phyloP scores from a whole-genome alignment of 2,113 vertebrate species.

The Anseranas semipalmata region DNA sequence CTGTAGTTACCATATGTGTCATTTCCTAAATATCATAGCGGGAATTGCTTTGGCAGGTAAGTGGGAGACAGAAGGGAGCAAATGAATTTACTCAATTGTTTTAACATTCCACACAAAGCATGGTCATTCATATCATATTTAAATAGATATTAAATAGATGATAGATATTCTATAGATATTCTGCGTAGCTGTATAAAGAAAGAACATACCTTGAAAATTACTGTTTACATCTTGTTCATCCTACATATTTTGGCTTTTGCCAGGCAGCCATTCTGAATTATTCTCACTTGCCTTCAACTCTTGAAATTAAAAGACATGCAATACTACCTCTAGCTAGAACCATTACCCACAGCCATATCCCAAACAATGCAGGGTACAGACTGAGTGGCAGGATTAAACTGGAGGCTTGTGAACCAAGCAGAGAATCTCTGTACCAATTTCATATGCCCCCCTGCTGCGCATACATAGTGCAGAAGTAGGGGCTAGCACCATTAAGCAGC shows the following conservation, averaged over 20 bases:
- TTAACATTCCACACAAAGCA: neutral
- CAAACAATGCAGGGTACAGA: neutral
- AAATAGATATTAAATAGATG: neutral
- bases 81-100: neutral
- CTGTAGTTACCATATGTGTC: neutral
- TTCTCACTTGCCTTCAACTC: neutral
- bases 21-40: neutral
- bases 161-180: neutral
- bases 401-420: neutral
- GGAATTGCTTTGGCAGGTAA: neutral
- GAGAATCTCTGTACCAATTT: neutral
- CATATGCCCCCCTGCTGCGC: neutral
- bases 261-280: neutral
- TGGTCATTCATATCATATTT: neutral
- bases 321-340: neutral
- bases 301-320: neutral
- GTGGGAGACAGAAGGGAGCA: neutral
- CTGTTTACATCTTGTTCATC: neutral
- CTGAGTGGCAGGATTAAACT: neutral
- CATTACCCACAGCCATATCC: neutral
- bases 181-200: neutral
- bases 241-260: neutral
- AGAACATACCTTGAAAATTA: neutral
- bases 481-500: neutral
- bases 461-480: neutral